Conservation (phyloP, 2,113 vertebrate species). For the Spermophilus dauricus region DNA sequence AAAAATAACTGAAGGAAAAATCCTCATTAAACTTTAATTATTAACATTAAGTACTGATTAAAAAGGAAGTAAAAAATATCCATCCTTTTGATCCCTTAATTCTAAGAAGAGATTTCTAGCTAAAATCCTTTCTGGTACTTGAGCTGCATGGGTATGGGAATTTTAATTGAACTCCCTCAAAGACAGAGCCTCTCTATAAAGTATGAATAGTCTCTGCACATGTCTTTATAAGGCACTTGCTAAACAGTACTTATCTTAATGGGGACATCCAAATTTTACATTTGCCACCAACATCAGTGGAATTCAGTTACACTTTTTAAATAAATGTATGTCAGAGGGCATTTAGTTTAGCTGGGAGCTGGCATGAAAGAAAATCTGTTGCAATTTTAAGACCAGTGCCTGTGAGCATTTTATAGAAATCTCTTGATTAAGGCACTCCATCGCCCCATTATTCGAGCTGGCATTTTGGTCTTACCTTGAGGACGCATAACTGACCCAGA, state of each 20-base stretch:
- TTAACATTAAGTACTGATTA: conserved; percentile 40
- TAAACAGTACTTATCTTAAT: conserved; percentile 53
- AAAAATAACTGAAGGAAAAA: conserved; percentile 38
- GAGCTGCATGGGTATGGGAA: background rate
- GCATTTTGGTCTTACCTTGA: conserved; percentile 72
- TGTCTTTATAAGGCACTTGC: conserved; percentile 47
- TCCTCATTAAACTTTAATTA: conserved; percentile 66
- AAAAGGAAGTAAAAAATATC: conserved; percentile 63
- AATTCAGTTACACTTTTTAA: conserved; percentile 55
- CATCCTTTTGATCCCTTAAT: conserved; percentile 58
- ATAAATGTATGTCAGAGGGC: conserved; percentile 19
- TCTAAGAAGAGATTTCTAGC: conserved; percentile 67
- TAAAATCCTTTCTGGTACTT: conserved; percentile 27
- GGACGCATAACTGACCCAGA: conserved; percentile 68
- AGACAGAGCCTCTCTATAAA: conserved; percentile 10
- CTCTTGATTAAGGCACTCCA: conserved; percentile 58
- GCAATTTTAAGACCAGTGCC: conserved; percentile 54
- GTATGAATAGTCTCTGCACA: conserved; percentile 46
- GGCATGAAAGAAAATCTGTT: conserved; percentile 59
- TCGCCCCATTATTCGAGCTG: conserved; percentile 59
- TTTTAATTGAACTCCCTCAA: conserved; percentile 67
- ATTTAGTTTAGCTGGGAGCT: conserved; percentile 37
- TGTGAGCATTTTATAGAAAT: conserved; percentile 62
- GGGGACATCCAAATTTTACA: conserved; percentile 32
- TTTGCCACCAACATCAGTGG: conserved; percentile 20